A percentile compares a stretch with the other conserved stretches of the same genome.
These are phyloP conservation scores for Sebastes iracundus DNA, from an alignment of 2,797 vertebrate genomes.

Conservation along the genomic window DNA sequence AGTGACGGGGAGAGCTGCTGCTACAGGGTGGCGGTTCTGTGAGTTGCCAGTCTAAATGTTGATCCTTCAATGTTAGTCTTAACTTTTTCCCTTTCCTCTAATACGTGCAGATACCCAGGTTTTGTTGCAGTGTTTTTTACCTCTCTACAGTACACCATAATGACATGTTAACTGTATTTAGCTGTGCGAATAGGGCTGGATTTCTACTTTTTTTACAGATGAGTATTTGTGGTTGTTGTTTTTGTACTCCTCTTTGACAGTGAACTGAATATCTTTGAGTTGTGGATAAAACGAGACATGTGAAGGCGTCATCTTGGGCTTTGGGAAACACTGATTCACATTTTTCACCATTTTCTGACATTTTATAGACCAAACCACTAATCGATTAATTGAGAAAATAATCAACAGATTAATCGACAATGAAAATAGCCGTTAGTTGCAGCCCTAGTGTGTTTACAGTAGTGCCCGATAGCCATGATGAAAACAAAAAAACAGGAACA, in stretches of 20 bases:
- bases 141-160: neutral
- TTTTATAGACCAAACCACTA: too few species aligned
- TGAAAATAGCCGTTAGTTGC: too few species aligned
- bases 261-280: too few species aligned
- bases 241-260: too few species aligned
- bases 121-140: neutral
- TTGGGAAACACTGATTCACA: too few species aligned
- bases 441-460: neutral
- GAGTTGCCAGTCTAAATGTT: neutral
- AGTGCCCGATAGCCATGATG: neutral
- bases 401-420: too few species aligned
- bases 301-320: too few species aligned
- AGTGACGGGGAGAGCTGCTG: slow-evolving; percentile 25
- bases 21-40: neutral
- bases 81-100: neutral
- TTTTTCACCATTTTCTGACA: too few species aligned
- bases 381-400: too few species aligned
- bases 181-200: neutral
- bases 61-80: neutral
- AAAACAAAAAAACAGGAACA: neutral
- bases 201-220: neutral
- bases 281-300: too few species aligned
- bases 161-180: neutral
- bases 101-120: neutral
- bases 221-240: neutral